Evolutionary conservation across 2,113 vertebrate genomes (phyloP).

Genomic region (Paratilapia polleni): DNA sequence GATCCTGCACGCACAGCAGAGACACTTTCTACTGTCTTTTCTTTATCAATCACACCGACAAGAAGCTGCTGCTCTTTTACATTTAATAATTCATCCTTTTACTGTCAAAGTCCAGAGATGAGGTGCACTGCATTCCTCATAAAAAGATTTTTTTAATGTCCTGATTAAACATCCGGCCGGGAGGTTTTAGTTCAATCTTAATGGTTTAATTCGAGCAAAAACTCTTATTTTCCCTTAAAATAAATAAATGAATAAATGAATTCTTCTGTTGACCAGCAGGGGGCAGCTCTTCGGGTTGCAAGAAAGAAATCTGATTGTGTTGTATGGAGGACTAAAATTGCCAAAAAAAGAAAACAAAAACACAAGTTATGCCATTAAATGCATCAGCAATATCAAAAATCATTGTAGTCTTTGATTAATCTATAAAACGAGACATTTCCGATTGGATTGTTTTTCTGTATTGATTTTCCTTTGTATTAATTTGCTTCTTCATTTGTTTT

Average conservation of each 20-base stretch:
- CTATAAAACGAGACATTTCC: not conserved
- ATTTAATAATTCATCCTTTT: not conserved
- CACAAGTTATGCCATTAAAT: not conserved
- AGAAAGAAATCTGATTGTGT: not conserved
- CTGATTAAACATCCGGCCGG: not conserved
- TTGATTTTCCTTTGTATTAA: not conserved
- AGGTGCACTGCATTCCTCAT: not conserved
- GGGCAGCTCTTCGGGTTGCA: not conserved
- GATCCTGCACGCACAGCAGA: not conserved
- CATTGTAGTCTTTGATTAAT: fast-evolving
- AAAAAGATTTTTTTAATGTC: no score
- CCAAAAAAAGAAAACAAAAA: not conserved
- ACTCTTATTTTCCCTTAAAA: not conserved
- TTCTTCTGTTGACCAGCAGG: not conserved
- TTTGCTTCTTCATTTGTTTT: not conserved
- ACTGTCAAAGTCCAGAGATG: not conserved
- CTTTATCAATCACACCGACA: not conserved
- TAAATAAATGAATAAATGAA: fast-evolving
- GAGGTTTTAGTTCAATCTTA: not conserved
- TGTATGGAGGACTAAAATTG: not conserved
- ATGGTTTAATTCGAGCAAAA: not conserved
- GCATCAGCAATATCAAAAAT: not conserved
- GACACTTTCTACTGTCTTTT: not conserved
- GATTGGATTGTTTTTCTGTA: not conserved
- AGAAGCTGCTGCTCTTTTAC: not conserved